Base-by-base conservation (phyloP, 2,113 vertebrate genomes). In the Mus pahari region DNA sequence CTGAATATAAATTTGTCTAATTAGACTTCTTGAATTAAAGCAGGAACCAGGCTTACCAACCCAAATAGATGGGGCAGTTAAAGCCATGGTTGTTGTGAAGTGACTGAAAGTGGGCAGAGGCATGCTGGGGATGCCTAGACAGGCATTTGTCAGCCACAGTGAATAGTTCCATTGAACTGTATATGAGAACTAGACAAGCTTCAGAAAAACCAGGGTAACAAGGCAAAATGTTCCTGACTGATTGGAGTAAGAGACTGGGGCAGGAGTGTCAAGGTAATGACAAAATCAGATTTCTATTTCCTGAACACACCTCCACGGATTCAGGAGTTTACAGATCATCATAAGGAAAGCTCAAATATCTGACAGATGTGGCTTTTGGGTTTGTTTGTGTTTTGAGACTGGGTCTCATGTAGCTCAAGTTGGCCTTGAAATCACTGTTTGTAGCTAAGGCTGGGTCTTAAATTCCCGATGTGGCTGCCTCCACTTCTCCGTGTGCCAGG, bases 211-310 rank as follows among this genome's bases (percentile, higher is more conserved):
- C 31, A 74, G 86, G 58, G 68, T 42, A 33, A 66, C 39, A 93
- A 89, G 58, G 39, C 48, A 42, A 79, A 75, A 82, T 81, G 84
- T 75, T 95, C 55, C 81, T 90, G 60, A 28, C 42, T 92, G 66
- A 24, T 50, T 39, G 89, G 20, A 81, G 5, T 68, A 48, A 33
- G 50, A 83, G 86, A 28, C 31, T 71, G 50, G 68, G 7, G 24
- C 7, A 17, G 39, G 17, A 28, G 33, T 22, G 42, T 73, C 75
- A 92, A 74, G 92, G 83, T 24, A 45, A 22, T 45, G n/a, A 92
- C 39, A 26, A 55, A 19, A 66, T 33, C 39, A 62, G 28, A 90
- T 82, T 78, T 92, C 39, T 75, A 50, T 28, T 93, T 94, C 64
- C 91, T 90, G n/a, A 88, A 95, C 79, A 90, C 14, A 22, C 20